phyloP scores from a whole-genome alignment of 2,888 invertebrate species.

The Ormyrus labotus region DNA sequence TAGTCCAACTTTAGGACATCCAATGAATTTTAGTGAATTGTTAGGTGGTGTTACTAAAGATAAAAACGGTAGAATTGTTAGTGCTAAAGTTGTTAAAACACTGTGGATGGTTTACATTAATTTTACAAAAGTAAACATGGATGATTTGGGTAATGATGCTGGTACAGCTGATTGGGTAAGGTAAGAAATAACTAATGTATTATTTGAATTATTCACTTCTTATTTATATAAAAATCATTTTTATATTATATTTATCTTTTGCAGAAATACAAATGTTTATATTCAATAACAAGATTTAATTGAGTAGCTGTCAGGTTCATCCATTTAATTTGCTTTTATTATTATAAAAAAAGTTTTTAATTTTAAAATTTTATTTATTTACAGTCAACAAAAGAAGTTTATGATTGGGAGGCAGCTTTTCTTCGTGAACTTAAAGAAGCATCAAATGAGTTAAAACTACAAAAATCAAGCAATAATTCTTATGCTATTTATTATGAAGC shows the following conservation, averaged over 20 bases:
- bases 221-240: neutral
- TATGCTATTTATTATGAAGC: constrained; percentile 68
- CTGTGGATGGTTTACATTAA: constrained; percentile 83
- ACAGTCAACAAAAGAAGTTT: constrained; percentile 69
- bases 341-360: constrained; percentile 11
- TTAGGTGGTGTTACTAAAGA: constrained; percentile 81
- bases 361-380: constrained; percentile 18
- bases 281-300: constrained; percentile 5
- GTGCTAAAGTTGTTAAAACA: constrained; percentile 81
- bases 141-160: constrained; percentile 83
- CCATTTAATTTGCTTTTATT: neutral
- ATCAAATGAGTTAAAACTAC: constrained; percentile 58
- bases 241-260: constrained; percentile 13
- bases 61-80: constrained; percentile 79
- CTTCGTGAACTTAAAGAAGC: constrained; percentile 62
- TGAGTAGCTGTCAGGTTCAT: neutral
- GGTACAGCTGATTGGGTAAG: constrained; percentile 87
- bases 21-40: constrained; percentile 80
- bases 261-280: constrained; percentile 10
- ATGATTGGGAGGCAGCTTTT: constrained; percentile 69
- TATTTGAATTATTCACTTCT: neutral
- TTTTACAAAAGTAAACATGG: constrained; percentile 82
- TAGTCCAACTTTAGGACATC: constrained; percentile 83
- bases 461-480: constrained; percentile 36
- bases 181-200: constrained; percentile 60